phyloP scores from a whole-genome alignment of 2,888 invertebrate genomes.

The Cyclophora punctaria region DNA sequence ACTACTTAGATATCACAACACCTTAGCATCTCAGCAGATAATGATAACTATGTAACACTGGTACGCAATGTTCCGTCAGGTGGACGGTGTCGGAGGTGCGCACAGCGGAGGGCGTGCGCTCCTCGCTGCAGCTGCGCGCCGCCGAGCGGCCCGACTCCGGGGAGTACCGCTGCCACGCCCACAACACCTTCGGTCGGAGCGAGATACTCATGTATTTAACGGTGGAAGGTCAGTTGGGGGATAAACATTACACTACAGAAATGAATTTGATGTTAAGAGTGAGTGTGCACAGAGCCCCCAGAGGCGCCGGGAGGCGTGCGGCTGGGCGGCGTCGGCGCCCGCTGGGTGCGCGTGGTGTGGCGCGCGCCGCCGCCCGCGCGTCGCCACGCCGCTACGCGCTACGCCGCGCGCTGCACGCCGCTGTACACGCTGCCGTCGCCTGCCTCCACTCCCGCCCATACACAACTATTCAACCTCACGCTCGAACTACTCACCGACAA shows the following conservation, averaged over 20 bases:
- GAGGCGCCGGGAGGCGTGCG: conserved; percentile 76
- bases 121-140: conserved; percentile 77
- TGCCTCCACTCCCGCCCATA: conserved; percentile 14
- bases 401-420: conserved; percentile 28
- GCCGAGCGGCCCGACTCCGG: conserved; percentile 82
- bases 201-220: conserved; percentile 78
- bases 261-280: no score
- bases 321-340: conserved; percentile 75
- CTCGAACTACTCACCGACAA: conserved; percentile 38
- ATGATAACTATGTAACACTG: no score
- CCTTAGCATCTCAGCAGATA: not conserved
- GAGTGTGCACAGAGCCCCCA: conserved; percentile 76
- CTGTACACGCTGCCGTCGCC: conserved; percentile 30
- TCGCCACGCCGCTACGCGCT: conserved; percentile 6
- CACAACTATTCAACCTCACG: conserved; percentile 14
- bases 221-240: conserved; percentile 72
- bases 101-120: conserved; percentile 78
- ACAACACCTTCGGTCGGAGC: conserved; percentile 80
- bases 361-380: conserved; percentile 7
- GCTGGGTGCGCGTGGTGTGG: conserved; percentile 77
- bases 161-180: conserved; percentile 81
- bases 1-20: not conserved
- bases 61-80: conserved; percentile 21
- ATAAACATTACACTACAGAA: no score
- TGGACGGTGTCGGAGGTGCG: conserved; percentile 80